phyloP scores from a whole-genome alignment of 2,888 invertebrate genomes.

The Caenorhabditis wallacei region DNA sequence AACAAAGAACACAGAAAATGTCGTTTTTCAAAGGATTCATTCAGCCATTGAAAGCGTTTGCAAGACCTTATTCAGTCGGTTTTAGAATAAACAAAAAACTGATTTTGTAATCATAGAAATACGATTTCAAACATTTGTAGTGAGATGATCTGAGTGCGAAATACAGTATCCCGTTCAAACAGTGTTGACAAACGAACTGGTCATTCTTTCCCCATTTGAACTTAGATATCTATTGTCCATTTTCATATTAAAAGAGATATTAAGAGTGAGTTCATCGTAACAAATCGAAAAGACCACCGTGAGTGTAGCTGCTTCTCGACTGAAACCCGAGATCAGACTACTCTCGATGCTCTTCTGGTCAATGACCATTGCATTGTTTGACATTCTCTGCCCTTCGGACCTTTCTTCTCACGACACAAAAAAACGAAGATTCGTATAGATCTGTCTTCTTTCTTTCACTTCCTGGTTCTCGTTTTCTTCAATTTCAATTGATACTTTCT shows the following conservation, averaged over 20 bases:
- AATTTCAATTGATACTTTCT: neutral
- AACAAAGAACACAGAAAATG: neutral
- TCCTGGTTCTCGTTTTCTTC: constrained; percentile 39
- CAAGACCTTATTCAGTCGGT: no score
- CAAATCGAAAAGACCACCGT: constrained; percentile 33
- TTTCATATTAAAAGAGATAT: neutral
- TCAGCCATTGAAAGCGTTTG: no score
- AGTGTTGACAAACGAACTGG: no score
- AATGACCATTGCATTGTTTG: constrained; percentile 40
- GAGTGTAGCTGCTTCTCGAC: constrained; percentile 32
- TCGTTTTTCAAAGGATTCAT: neutral
- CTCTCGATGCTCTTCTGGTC: constrained; percentile 44
- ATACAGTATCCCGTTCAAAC: no score
- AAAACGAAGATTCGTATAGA: constrained; percentile 51
- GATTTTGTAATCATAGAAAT: no score
- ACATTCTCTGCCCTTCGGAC: constrained; percentile 54
- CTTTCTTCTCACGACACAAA: constrained; percentile 11
- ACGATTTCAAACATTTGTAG: no score
- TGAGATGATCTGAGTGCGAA: no score
- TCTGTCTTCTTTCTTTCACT: constrained; percentile 21
- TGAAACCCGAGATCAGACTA: constrained; percentile 46
- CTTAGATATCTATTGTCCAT: neutral
- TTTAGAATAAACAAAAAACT: no score
- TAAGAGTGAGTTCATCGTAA: neutral
- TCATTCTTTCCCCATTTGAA: neutral